Percentiles rank a stretch among this genome's conserved stretches.
These are phyloP conservation scores for Bradynema listronoti DNA, from an alignment of 1,140 invertebrate species.

Conservation along the genomic window DNA sequence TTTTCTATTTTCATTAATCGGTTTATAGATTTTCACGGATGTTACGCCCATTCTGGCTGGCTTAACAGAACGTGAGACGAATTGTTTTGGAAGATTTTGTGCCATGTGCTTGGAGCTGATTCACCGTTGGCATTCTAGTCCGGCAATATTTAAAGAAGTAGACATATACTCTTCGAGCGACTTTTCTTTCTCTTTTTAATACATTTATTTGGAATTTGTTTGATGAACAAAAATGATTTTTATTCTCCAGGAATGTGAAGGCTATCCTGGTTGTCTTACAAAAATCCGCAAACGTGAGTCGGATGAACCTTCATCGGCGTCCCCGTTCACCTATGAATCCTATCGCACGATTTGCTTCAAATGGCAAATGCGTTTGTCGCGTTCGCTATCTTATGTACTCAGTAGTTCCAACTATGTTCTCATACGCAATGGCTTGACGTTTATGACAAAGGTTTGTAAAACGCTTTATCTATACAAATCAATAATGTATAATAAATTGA, in stretches of 20 bases:
- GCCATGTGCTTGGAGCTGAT: slow-evolving; percentile 84
- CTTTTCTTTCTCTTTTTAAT: slow-evolving; percentile 10
- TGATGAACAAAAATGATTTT: no score
- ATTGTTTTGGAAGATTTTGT: slow-evolving; percentile 87
- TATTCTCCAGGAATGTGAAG: slow-evolving; percentile 30
- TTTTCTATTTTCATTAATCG: slow-evolving; percentile 22
- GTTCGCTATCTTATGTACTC: slow-evolving; percentile 19
- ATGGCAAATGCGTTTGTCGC: slow-evolving; percentile 37
- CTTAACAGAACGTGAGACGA: slow-evolving; percentile 94
- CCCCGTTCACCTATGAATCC: slow-evolving; percentile 34
- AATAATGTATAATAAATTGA: neutral
- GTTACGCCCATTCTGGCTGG: slow-evolving; percentile 93
- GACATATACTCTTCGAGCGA: neutral
- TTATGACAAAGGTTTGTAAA: slow-evolving; percentile 42
- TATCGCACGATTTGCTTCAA: slow-evolving; percentile 40
- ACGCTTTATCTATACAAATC: no score
- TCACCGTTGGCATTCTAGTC: slow-evolving; percentile 88
- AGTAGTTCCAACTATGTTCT: slow-evolving; percentile 22
- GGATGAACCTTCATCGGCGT: slow-evolving; percentile 25
- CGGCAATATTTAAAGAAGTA: slow-evolving; percentile 77
- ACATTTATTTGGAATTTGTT: slow-evolving; percentile 6
- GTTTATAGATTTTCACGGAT: slow-evolving; percentile 86
- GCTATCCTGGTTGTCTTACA: slow-evolving; percentile 27
- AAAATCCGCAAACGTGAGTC: slow-evolving; percentile 32
- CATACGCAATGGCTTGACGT: slow-evolving; percentile 30